Base-by-base conservation (phyloP, 2,797 vertebrate species). In the Sebastes reedi region DNA sequence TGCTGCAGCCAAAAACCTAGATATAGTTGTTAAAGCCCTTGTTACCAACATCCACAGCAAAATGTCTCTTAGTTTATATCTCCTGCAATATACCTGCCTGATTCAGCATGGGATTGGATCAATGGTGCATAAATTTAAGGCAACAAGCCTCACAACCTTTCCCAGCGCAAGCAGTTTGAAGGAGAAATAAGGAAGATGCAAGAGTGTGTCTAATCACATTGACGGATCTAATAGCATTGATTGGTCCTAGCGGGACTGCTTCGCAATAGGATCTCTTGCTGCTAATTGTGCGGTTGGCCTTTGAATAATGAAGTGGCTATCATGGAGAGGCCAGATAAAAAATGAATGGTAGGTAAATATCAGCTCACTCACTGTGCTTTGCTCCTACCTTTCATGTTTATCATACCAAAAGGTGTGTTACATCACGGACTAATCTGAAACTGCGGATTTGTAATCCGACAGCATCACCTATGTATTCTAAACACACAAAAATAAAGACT, bases 271-370 rank as follows among this genome's bases (percentile, higher is more conserved):
- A 88, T 82, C 82, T 82, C 82, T 71, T 80, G 76, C 54, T 87
- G 89, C 82, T 88, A 91, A 92, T 87, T 90, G 89, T 90, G 84
- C 77, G 73, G 81, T 69, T 76, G 88, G 88, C 85, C 91, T 92
- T 92, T 93, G 87, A 91, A 88, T 92, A 92, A 93, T 90, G 79
- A 93, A 91, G 89, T 67, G 66, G 71, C 62, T 61, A 80, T 83
- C 68, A 50, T 59, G 50, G 81, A 90, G 72, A 85, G 62, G 54
- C 54, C 64, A 22, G 72, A 88, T 84, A 76, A 83, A 89, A 81
- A 83, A 77, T 69, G 18, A 86, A 86, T 82, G 68, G 12, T 55
- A 24, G 81, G 36, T 79, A 85, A 86, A 83, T 79, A 91, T 85
- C 74, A 83, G 55, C 50, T 83, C 59, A 52, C 32, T 82, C 64